These are phyloP conservation scores for Eucera pruinosa DNA, from an alignment of 2,888 invertebrate species.

Conservation along the genomic window DNA sequence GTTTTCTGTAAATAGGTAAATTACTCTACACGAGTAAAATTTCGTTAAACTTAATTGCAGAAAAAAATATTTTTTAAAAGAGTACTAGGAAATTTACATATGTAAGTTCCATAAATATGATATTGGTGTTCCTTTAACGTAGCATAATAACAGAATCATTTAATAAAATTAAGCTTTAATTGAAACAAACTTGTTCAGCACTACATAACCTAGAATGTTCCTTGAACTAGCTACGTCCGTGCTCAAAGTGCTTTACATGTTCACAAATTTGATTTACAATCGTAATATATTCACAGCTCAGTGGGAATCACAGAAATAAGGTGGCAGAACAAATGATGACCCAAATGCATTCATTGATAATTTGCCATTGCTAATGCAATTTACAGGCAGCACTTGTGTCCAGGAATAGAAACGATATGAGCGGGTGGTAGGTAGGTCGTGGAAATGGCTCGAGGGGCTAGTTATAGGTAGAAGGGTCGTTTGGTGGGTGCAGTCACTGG, in stretches of 20 bases:
- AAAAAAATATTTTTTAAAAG: no score
- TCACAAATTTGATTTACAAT: conserved; percentile 47
- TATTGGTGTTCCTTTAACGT: no score
- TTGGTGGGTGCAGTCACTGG: conserved; percentile 51
- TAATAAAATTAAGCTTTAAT: no score
- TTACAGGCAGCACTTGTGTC: conserved; percentile 67
- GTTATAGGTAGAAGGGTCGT: conserved; percentile 57
- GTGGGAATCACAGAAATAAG: conserved; percentile 24
- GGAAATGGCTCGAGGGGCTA: conserved; percentile 50
- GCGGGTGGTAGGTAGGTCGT: conserved; percentile 39
- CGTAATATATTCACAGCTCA: not conserved
- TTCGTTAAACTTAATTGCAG: no score
- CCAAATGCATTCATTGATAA: conserved; percentile 54
- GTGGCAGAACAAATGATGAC: conserved; percentile 32
- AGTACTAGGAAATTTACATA: no score
- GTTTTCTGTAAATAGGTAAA: no score
- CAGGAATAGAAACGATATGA: conserved; percentile 56
- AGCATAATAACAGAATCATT: no score
- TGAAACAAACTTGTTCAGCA: not conserved
- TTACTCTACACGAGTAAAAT: no score
- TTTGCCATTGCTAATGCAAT: conserved; percentile 61
- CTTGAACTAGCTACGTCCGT: conserved; percentile 1
- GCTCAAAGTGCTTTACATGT: not conserved
- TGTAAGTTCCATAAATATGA: no score
- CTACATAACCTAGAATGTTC: not conserved